Evolutionary conservation across 2,113 vertebrate genomes (phyloP).

Genomic region (Oncorhynchus gorbuscha): DNA sequence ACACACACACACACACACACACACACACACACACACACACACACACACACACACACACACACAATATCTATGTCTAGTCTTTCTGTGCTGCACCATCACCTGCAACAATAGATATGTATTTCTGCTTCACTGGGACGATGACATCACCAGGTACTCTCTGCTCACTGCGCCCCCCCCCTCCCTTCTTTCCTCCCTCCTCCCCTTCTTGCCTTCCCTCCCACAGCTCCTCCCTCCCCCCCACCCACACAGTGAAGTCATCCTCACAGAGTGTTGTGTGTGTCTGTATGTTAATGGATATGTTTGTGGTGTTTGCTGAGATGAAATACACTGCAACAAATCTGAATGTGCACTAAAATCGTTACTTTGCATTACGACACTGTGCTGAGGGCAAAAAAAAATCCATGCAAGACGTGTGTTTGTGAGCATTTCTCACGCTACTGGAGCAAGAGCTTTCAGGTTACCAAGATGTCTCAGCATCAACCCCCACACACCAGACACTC

Average conservation of each 20-base stretch:
- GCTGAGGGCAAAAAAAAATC: not conserved
- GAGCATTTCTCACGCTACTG: not conserved
- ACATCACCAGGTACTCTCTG: conserved; percentile 70
- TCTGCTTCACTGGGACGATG: conserved; percentile 68
- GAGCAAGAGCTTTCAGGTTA: too few relatives aligned
- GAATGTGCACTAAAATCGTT: too few relatives aligned
- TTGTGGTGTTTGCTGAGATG: too few relatives aligned
- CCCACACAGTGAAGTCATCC: conserved; percentile 65
- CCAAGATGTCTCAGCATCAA: too few relatives aligned
- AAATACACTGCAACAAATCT: too few relatives aligned
- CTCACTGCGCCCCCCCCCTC: conserved; percentile 56
- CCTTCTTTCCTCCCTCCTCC: conserved; percentile 19
- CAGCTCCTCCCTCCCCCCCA: conserved; percentile 52
- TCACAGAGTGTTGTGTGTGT: conserved; percentile 49
- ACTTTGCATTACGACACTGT: not conserved
- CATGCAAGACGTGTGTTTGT: not conserved
- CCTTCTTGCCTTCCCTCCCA: conserved; percentile 46
- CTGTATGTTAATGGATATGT: too few relatives aligned
- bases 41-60: too few relatives aligned
- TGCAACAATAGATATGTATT: conserved; percentile 68
- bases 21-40: conserved; percentile 27
- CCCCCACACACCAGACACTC: conserved; percentile 10
- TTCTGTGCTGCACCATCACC: conserved; percentile 68
- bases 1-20: conserved; percentile 7
- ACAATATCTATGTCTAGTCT: conserved; percentile 51